Evolutionary conservation across 2,888 invertebrate species (phyloP), one percentile per base, ranked within the genome.

Genomic region (Tinea pellionella): DNA sequence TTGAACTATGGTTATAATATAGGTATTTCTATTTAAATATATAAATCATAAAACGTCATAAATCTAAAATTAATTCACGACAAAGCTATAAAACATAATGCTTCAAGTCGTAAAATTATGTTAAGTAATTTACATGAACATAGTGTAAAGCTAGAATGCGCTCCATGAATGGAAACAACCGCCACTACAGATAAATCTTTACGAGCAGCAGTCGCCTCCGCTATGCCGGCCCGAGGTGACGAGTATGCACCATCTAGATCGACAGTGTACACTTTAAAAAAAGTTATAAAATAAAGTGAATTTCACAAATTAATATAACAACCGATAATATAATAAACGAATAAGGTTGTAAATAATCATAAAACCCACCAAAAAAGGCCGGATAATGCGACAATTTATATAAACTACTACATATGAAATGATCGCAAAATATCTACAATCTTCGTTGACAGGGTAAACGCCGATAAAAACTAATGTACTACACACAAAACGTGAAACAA

Each of bases 391-490:
- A 51, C 24, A 53, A 12, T 53, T 53, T 53, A 24, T 24, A 24
- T 53, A 53, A 53, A 53, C 3, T 24, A 19, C n/a, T 53, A 13
- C 19, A 53, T 53, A 53, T 24, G n/a, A 53, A 53, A 53, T 53
- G 53, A 53, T 53, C 53, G 53, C 53, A 71, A 73, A 73, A 74
- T 74, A 74, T 74, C 73, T 67, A 67, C 69, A 70, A 72, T 73
- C 70, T 67, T 71, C 74, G 72, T 69, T 64, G 66, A 66, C 66
- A 24, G 53, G 16, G 53, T 24, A 53, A 53, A 53, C 53, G 53
- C 53, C 76, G 69, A 78, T 79, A 79, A 79, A 80, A 80, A 73
- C 75, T 77, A 76, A 79, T 74, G 77, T 74, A 24, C 53, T 53
- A 24, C 74, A 68, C 66, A 69, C 73, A 74, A 70, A 76, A 77